A percentile compares a stretch with the other conserved stretches of the same genome.
These are phyloP conservation scores for Nephrotoma appendiculata DNA, from an alignment of 2,888 invertebrate genomes.

Conservation along the genomic window DNA sequence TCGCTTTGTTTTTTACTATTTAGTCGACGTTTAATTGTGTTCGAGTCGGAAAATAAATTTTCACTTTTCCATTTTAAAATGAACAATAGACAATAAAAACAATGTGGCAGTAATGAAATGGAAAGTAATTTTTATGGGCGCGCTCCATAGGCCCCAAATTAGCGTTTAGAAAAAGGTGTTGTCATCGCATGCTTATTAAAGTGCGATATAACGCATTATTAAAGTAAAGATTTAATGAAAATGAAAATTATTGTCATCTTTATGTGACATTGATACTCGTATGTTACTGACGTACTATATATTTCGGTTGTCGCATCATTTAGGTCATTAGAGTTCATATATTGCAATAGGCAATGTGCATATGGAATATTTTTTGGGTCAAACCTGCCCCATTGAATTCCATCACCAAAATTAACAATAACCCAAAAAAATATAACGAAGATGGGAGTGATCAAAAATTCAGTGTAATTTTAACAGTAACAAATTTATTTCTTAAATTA, in stretches of 20 bases:
- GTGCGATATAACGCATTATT: too few species aligned
- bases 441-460: neutral
- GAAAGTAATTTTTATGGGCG: neutral
- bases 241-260: too few species aligned
- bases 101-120: neutral
- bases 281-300: too few species aligned
- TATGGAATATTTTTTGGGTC: too few species aligned
- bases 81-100: neutral
- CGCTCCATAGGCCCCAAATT: neutral
- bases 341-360: too few species aligned
- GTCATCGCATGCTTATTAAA: too few species aligned
- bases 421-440: neutral
- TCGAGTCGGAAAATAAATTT: neutral
- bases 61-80: neutral
- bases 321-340: too few species aligned
- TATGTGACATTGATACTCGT: too few species aligned
- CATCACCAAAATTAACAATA: neutral
- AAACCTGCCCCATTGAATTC: neutral
- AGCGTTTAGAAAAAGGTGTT: neutral
- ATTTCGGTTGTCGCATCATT: too few species aligned
- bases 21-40: too few species aligned
- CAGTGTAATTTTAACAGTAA: neutral
- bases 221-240: too few species aligned
- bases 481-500: neutral
- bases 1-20: neutral